These are phyloP conservation scores for Caenorhabditis imperialis DNA, from an alignment of 2,888 invertebrate genomes.

Conservation along the genomic window DNA sequence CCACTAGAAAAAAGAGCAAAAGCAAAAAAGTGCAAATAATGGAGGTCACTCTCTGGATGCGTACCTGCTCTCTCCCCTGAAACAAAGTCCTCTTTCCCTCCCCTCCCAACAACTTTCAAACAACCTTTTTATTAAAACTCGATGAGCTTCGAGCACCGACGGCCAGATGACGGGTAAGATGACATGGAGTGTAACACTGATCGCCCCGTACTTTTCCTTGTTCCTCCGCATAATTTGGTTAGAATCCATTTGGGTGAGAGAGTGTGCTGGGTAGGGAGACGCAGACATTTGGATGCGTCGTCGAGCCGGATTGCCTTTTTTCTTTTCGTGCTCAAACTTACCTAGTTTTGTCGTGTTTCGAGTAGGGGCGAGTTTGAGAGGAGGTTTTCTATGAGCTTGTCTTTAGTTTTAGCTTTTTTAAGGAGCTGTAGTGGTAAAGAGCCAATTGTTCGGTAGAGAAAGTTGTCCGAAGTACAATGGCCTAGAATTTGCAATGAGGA, in stretches of 20 bases:
- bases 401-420: no score
- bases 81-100: neutral
- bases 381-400: no score
- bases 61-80: slow-evolving; percentile 18
- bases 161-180: no score
- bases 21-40: slow-evolving; percentile 41
- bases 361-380: no score
- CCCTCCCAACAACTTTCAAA: neutral
- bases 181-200: no score
- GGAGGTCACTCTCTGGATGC: slow-evolving; percentile 34
- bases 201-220: neutral
- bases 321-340: slow-evolving; percentile 3
- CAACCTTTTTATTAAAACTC: no score
- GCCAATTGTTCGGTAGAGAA: no score
- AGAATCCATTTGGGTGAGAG: slow-evolving; percentile 18
- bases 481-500: no score
- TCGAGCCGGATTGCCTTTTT: slow-evolving; percentile 16
- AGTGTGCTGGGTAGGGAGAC: slow-evolving; percentile 12
- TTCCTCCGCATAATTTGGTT: slow-evolving; percentile 39
- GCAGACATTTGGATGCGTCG: slow-evolving; percentile 13
- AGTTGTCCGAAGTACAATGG: no score
- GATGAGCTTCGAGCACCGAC: no score
- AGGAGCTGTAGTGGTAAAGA: no score
- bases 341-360: slow-evolving; percentile 20
- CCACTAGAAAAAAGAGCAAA: slow-evolving; percentile 10